These are phyloP conservation scores for Hylaea fasciaria DNA, from an alignment of 2,888 invertebrate species.

Conservation along the genomic window DNA sequence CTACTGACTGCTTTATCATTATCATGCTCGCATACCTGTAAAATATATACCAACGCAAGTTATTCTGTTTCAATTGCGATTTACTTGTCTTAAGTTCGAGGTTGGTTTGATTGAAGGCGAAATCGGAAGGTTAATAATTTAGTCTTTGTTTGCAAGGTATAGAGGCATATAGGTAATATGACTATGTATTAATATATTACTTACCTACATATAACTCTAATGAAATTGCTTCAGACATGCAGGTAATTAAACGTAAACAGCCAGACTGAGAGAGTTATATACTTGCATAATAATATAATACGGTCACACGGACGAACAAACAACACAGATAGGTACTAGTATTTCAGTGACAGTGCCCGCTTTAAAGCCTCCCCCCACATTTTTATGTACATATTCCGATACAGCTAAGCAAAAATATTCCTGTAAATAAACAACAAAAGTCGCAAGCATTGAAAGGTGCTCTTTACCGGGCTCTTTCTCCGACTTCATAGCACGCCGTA, in stretches of 20 bases:
- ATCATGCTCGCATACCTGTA: not conserved
- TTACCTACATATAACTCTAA: slow-evolving; percentile 15
- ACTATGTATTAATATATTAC: not conserved
- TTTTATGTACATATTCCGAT: slow-evolving; percentile 7
- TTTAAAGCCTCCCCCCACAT: not conserved
- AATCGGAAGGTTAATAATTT: too few relatives aligned
- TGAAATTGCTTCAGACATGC: slow-evolving; percentile 24
- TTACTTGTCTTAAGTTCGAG: too few relatives aligned
- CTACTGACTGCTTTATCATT: slow-evolving; percentile 17
- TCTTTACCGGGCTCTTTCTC: slow-evolving; percentile 31
- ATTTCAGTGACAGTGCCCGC: slow-evolving; percentile 4
- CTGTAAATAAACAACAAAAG: slow-evolving; percentile 24
- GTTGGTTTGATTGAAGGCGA: too few relatives aligned
- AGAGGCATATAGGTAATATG: too few relatives aligned
- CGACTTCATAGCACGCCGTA: slow-evolving; percentile 26
- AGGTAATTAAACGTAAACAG: slow-evolving; percentile 26
- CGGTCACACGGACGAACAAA: slow-evolving; percentile 14
- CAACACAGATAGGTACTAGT: slow-evolving; percentile 2
- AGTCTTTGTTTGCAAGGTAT: slow-evolving; percentile 9
- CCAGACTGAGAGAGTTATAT: slow-evolving; percentile 23
- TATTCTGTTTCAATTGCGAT: too few relatives aligned
- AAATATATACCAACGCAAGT: not conserved
- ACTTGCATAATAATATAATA: slow-evolving; percentile 15
- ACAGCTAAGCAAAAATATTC: slow-evolving; percentile 11
- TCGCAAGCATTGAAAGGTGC: slow-evolving; percentile 31